A percentile compares a stretch with the other conserved stretches of the same genome.
Evolutionary conservation across 1,140 invertebrate species (phyloP).

Genomic region (Diprion similis): DNA sequence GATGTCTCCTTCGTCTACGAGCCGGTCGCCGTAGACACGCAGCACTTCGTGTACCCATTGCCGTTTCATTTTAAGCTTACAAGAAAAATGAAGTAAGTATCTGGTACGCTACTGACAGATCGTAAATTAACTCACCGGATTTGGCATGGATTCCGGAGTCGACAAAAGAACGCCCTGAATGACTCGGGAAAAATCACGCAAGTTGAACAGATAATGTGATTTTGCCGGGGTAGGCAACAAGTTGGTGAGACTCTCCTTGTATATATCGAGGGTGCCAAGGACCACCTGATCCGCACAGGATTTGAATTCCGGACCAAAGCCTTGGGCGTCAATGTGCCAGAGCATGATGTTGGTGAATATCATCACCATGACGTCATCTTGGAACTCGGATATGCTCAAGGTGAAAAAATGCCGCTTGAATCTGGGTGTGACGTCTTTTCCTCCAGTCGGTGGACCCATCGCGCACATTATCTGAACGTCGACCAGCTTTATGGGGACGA

Average conservation of each 20-base stretch:
- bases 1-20: constrained; percentile 84
- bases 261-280: constrained; percentile 82
- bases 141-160: constrained; percentile 34
- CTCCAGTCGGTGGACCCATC: constrained; percentile 87
- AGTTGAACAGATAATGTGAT: constrained; percentile 94
- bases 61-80: constrained; percentile 75
- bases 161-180: constrained; percentile 71
- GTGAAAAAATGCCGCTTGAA: constrained; percentile 94
- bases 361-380: constrained; percentile 81
- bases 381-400: constrained; percentile 90
- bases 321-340: constrained; percentile 90
- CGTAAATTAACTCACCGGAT: constrained; percentile 33
- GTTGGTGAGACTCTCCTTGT: constrained; percentile 80
- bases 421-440: constrained; percentile 84
- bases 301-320: constrained; percentile 90
- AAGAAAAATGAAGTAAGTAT: constrained; percentile 13
- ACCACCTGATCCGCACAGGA: constrained; percentile 87
- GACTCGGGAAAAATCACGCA: constrained; percentile 92
- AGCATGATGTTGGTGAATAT: constrained; percentile 91
- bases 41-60: constrained; percentile 95
- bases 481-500: constrained; percentile 81
- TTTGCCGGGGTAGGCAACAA: constrained; percentile 91
- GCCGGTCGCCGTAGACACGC: constrained; percentile 91
- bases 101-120: constrained; percentile 20
- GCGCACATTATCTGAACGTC: constrained; percentile 88